Evolutionary conservation across 2,797 vertebrate species (phyloP).

Genomic region (Monodelphis domestica): DNA sequence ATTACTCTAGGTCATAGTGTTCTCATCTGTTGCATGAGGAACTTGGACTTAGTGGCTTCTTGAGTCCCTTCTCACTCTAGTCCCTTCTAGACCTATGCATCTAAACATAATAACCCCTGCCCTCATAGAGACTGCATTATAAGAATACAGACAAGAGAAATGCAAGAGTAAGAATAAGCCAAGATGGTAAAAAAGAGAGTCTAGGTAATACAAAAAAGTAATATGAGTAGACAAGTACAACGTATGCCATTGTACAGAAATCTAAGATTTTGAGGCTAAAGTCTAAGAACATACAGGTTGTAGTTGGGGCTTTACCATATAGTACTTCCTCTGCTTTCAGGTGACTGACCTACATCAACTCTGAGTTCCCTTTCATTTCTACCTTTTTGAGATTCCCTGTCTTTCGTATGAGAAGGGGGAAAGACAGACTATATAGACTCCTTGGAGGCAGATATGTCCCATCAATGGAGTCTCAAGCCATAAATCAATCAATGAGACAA

Average conservation of each 20-base stretch:
- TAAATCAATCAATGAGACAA: background rate
- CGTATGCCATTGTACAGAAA: background rate
- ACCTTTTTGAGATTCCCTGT: background rate
- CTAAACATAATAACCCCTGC: background rate
- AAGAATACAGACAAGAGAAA: background rate
- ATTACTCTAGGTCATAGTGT: background rate
- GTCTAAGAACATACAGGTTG: background rate
- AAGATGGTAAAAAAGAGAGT: background rate
- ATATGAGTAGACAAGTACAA: background rate
- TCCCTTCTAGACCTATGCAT: background rate
- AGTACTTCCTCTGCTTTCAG: background rate
- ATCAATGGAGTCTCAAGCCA: too few relatives aligned
- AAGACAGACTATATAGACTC: background rate
- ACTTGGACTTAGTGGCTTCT: background rate
- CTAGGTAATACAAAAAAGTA: background rate
- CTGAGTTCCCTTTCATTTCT: background rate
- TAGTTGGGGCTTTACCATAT: background rate
- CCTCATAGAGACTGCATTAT: background rate
- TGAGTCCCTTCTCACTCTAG: background rate
- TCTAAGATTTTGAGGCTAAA: background rate
- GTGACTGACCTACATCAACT: background rate
- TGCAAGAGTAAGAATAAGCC: background rate
- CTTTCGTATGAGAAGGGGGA: background rate
- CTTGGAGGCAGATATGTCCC: background rate
- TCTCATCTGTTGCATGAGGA: background rate